Percentiles rank a stretch among this genome's conserved stretches.
These are phyloP conservation scores for Acrocephalus scirpaceus DNA, from an alignment of 2,797 vertebrate genomes.

Conservation along the genomic window DNA sequence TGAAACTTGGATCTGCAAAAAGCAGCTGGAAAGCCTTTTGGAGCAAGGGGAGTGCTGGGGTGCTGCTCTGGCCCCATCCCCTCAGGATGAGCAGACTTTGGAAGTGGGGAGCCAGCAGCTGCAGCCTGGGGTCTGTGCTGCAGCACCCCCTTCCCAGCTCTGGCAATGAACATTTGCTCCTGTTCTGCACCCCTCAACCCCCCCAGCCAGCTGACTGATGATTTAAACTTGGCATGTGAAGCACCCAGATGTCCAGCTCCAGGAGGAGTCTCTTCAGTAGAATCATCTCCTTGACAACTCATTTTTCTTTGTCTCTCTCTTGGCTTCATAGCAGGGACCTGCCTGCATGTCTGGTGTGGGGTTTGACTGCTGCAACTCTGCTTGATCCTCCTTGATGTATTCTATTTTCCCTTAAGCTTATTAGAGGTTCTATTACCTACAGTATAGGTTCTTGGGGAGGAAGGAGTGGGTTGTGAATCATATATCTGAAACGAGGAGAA, in stretches of 20 bases:
- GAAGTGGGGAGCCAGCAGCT: not conserved
- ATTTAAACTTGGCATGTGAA: slow-evolving; percentile 53
- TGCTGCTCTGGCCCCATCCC: not conserved
- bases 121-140: not conserved
- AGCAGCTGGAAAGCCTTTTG: not conserved
- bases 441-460: not conserved
- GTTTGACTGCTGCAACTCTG: slow-evolving; percentile 50
- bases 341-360: not conserved
- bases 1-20: not conserved
- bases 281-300: slow-evolving; percentile 62
- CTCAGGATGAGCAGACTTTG: rapidly evolving
- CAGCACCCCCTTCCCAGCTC: not conserved
- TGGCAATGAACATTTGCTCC: not conserved
- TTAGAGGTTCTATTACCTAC: not conserved
- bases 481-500: not conserved
- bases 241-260: slow-evolving; percentile 64
- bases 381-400: slow-evolving; percentile 39
- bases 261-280: slow-evolving; percentile 67
- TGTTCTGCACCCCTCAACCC: not conserved
- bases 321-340: slow-evolving; percentile 57
- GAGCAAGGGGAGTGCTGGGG: not conserved
- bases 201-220: not conserved
- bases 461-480: not conserved
- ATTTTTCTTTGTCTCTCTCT: slow-evolving; percentile 70
- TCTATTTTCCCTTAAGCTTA: slow-evolving; percentile 41